Base-by-base conservation (phyloP, 2,113 vertebrate genomes). In the Urocitellus parryii region DNA sequence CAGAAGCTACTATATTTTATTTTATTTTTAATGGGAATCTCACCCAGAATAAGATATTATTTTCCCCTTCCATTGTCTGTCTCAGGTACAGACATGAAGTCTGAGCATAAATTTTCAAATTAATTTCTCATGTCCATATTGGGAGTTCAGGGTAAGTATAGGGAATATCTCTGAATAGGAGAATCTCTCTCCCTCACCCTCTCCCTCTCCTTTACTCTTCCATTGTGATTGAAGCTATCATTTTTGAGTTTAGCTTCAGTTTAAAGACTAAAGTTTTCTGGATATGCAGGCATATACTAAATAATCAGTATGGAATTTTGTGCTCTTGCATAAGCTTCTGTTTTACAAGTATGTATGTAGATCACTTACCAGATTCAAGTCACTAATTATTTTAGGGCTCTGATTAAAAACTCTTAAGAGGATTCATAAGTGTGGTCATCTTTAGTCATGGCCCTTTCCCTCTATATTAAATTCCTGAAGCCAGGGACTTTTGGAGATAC, bases 1-100 rank as follows among this genome's bases (percentile, higher is more conserved):
- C 25, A 80, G 8, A 81, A 77, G 27, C 25, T 65, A 53, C 56
- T 94, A 90, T 91, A 58, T 65, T 91, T 90, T 83, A 12, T 82
- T 93, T 97, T 96, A 29, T 84, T 96, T 91, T 96, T 67, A 78
- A 48, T 76, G 65, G 37, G 67, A 92, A 42, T 63, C 89, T 88
- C 96, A 90, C 24, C 29, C 48, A 42, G 9, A 74, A 65, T 87
- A 84, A 81, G 34, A 12, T 95, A 68, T 87, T 37, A 6, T 82
- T 88, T 97, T 90, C 45, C 27, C 88, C 20, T 77, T 67, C 72
- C 16, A 27, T 51, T 79, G 39, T 84, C 39, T 61, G 78, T 84
- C 34, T 92, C 34, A 70, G 53, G 29, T 92, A 94, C 13, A 94
- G n/a, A 85, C 73, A 29, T 1, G 67, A 83, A 88, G 34, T 73